phyloP scores from a whole-genome alignment of 53 echinoderm and acorn worm genomes.

The Henricia sp. region DNA sequence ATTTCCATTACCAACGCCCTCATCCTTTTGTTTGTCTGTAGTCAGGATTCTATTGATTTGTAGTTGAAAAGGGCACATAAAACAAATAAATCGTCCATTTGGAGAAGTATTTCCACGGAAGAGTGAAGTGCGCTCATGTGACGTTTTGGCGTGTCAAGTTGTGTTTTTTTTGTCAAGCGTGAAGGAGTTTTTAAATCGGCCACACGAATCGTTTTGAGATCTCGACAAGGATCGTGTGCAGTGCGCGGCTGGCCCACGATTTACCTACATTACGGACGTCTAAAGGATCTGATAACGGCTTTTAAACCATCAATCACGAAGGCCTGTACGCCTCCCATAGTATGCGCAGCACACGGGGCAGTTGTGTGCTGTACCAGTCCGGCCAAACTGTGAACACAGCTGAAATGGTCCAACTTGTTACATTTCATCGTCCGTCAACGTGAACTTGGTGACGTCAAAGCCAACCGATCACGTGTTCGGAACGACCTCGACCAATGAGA shows the following conservation, averaged over 20 bases:
- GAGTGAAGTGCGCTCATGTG: neutral
- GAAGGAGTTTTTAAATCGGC: neutral
- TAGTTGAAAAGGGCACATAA: no score
- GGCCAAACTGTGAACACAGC: neutral
- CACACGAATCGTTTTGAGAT: constrained; percentile 6
- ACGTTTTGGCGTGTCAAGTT: constrained; percentile 28
- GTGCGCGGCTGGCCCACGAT: neutral
- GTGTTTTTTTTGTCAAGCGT: no score
- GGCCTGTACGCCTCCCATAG: constrained; percentile 9
- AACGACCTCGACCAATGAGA: constrained; percentile 46
- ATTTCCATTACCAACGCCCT: no score
- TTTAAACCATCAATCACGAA: constrained; percentile 29
- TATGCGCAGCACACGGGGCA: no score
- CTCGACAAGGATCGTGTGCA: constrained; percentile 13
- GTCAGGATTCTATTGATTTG: no score
- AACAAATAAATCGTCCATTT: neutral
- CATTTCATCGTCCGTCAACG: constrained; percentile 54
- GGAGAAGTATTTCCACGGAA: neutral
- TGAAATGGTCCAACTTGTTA: constrained; percentile 61
- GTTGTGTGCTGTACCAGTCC: neutral
- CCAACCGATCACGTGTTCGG: constrained; percentile 52
- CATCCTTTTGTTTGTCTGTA: no score
- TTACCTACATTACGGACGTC: neutral
- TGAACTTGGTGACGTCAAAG: constrained; percentile 52
- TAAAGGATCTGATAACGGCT: constrained; percentile 8